A percentile compares a stretch with the other conserved stretches of the same genome.
These are phyloP conservation scores for Halcyon smyrnensis DNA, from an alignment of 2,797 vertebrate genomes.

Conservation along the genomic window DNA sequence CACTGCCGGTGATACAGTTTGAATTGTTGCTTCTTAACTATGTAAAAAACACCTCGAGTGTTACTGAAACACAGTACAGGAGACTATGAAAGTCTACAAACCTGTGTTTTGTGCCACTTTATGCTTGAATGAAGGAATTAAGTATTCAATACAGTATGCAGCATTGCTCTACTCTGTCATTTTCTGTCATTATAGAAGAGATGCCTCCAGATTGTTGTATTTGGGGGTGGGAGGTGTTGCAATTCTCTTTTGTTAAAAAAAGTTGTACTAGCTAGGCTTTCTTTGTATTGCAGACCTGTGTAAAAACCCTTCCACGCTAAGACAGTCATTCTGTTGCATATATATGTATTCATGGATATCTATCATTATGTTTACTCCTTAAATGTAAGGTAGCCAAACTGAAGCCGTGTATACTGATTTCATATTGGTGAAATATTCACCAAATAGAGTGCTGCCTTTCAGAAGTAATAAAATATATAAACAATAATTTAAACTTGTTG, in stretches of 20 bases:
- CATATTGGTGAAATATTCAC: neutral
- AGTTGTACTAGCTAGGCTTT: neutral
- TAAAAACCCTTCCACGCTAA: neutral
- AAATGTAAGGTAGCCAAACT: neutral
- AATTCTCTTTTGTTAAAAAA: neutral
- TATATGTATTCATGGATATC: neutral
- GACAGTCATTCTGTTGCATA: neutral
- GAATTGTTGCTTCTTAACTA: neutral
- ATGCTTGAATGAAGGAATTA: neutral
- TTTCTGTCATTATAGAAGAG: neutral
- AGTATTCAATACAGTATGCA: neutral
- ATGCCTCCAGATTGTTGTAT: neutral
- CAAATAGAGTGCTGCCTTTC: neutral
- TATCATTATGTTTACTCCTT: neutral
- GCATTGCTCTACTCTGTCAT: neutral
- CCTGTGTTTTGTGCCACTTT: neutral
- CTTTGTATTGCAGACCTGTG: neutral
- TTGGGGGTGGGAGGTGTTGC: neutral
- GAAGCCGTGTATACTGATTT: neutral
- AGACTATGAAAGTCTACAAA: neutral
- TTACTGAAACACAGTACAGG: neutral
- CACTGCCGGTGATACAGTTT: neutral
- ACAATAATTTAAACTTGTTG: neutral
- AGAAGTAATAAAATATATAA: neutral
- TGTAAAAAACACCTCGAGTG: neutral